phyloP scores from a whole-genome alignment of 2,797 vertebrate species.

The Gorsachius magnificus region DNA sequence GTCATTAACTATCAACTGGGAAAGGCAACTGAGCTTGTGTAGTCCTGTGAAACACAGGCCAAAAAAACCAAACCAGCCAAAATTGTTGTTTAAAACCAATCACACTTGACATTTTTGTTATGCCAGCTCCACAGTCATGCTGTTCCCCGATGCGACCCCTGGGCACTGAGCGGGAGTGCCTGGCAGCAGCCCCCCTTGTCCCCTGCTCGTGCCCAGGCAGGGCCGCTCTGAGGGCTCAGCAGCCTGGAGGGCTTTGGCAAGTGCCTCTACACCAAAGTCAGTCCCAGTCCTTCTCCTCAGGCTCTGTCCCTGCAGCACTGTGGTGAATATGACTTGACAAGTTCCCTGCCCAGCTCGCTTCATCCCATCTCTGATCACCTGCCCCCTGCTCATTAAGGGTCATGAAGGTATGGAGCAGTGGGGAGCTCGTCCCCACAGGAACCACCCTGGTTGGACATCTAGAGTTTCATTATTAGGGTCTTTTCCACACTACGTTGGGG shows the following conservation, averaged over 20 bases:
- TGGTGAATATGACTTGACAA: not conserved
- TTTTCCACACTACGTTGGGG: not conserved
- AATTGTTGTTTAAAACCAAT: not conserved
- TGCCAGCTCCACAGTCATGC: not conserved
- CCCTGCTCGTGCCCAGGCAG: not conserved
- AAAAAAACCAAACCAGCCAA: not conserved
- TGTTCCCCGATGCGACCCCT: fast-evolving
- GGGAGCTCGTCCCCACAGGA: not conserved
- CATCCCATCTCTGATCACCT: not conserved
- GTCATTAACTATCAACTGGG: not conserved
- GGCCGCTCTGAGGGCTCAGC: not conserved
- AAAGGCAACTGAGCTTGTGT: not conserved
- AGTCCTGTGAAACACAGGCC: not conserved
- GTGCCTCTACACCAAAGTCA: not conserved
- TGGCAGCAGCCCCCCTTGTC: not conserved
- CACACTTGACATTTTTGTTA: not conserved
- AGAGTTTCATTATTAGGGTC: not conserved
- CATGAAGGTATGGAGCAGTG: not conserved
- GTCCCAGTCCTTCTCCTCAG: not conserved
- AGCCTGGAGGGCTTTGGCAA: not conserved
- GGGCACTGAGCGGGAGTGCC: fast-evolving
- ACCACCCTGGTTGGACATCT: not conserved
- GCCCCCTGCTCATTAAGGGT: not conserved
- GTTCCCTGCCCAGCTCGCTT: not conserved
- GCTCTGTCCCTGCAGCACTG: not conserved